Conservation (phyloP, 2,888 invertebrate species). For the Polydrusus pterygomalis region DNA sequence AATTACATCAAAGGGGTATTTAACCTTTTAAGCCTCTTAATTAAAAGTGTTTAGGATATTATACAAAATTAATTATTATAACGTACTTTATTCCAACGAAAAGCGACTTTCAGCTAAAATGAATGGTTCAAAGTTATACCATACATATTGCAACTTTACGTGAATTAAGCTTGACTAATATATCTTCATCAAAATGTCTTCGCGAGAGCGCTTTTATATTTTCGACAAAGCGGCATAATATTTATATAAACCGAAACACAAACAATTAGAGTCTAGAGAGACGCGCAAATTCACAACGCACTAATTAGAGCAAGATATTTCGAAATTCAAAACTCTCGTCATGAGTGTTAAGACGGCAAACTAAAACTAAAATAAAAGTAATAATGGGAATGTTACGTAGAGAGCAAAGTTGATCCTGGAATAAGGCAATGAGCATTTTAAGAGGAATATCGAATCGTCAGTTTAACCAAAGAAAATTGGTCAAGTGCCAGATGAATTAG, state of each 20-base stretch:
- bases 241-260: constrained; percentile 24
- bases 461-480: too few species aligned
- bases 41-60: not conserved
- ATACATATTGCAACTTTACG: constrained; percentile 15
- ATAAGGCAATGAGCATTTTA: not conserved
- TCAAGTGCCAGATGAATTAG: too few species aligned
- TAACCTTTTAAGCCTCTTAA: not conserved
- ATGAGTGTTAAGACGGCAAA: not conserved
- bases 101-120: not conserved
- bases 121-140: not conserved
- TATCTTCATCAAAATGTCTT: constrained; percentile 30
- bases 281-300: constrained; percentile 28
- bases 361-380: not conserved
- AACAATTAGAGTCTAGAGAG: constrained; percentile 21
- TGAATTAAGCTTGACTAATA: constrained; percentile 37
- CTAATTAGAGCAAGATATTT: constrained; percentile 17
- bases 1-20: too few species aligned
- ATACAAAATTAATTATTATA: constrained; percentile 2
- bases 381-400: not conserved
- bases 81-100: not conserved
- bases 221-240: constrained; percentile 36
- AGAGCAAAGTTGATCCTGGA: not conserved
- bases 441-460: too few species aligned
- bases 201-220: constrained; percentile 34
- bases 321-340: constrained; percentile 16